A percentile compares a stretch with the other conserved stretches of the same genome.
phyloP scores from a whole-genome alignment of 2,797 vertebrate species.

The Pipistrellus pipistrellus region DNA sequence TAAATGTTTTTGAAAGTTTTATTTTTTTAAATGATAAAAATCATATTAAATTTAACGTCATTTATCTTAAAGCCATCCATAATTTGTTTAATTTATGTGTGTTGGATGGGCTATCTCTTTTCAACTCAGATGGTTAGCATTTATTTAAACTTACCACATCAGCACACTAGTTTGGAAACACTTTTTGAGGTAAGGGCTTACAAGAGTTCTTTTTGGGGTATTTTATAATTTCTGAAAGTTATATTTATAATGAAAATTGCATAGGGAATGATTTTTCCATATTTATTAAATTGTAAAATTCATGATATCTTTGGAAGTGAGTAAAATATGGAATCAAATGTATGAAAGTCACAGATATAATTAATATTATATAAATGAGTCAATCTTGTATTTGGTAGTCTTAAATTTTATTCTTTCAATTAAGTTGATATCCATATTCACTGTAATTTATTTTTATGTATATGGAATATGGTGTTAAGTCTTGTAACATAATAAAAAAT shows the following conservation, averaged over 20 bases:
- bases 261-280: neutral
- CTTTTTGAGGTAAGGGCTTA: neutral
- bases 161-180: neutral
- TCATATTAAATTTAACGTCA: neutral
- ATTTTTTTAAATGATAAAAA: neutral
- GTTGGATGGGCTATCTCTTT: neutral
- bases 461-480: neutral
- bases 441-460: conserved; percentile 7
- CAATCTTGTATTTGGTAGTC: neutral
- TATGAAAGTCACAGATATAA: conserved; percentile 1
- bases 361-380: neutral
- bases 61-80: neutral
- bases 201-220: neutral
- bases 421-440: neutral
- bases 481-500: neutral
- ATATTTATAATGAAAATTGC: neutral
- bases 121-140: neutral
- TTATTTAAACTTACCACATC: conserved; percentile 23
- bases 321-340: conserved; percentile 24
- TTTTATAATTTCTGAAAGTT: neutral
- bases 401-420: neutral
- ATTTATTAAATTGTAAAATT: conserved; percentile 6
- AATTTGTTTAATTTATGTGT: neutral
- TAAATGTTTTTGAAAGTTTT: conserved; percentile 12
- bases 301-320: neutral